A percentile compares a stretch with the other conserved stretches of the same genome.
Evolutionary conservation across 2,888 invertebrate genomes (phyloP).

Genomic region (Tillus elongatus): DNA sequence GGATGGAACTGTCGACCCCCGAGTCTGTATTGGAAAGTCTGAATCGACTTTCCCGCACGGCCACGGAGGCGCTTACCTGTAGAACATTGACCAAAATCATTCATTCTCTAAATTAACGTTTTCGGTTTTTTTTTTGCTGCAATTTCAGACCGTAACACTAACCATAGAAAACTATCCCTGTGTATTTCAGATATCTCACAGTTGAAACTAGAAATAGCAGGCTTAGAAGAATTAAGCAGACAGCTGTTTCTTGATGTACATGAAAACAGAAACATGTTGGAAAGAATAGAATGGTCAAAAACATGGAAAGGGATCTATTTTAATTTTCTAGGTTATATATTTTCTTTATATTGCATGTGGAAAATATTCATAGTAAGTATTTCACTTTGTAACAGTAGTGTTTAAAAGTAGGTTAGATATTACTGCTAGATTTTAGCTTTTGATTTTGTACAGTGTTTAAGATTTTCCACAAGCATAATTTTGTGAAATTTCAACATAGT

Average conservation of each 20-base stretch:
- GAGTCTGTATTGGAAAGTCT: no score
- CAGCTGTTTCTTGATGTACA: constrained; percentile 96
- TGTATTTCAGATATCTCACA: constrained; percentile 68
- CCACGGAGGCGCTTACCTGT: no score
- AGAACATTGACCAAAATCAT: no score
- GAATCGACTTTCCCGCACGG: no score
- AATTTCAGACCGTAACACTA: no score
- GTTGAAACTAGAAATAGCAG: constrained; percentile 75
- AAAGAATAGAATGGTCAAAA: constrained; percentile 86
- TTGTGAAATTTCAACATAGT: no score
- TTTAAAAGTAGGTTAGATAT: neutral
- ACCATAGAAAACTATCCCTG: no score
- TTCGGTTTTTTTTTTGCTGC: no score
- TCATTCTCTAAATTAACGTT: no score
- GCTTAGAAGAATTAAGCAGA: constrained; percentile 82
- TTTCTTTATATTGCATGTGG: constrained; percentile 96
- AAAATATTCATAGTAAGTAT: constrained; percentile 94
- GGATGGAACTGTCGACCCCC: no score
- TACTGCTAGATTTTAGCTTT: neutral
- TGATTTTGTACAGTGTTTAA: neutral
- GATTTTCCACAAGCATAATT: neutral
- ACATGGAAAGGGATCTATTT: constrained; percentile 98
- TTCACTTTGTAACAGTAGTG: constrained; percentile 6
- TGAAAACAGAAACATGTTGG: constrained; percentile 84
- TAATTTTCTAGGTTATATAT: constrained; percentile 96